Percentiles rank a stretch among this genome's conserved stretches.
Evolutionary conservation across 35 echinoderm and acorn worm species (phyloP).

Genomic region (Apostichopus japonicus): DNA sequence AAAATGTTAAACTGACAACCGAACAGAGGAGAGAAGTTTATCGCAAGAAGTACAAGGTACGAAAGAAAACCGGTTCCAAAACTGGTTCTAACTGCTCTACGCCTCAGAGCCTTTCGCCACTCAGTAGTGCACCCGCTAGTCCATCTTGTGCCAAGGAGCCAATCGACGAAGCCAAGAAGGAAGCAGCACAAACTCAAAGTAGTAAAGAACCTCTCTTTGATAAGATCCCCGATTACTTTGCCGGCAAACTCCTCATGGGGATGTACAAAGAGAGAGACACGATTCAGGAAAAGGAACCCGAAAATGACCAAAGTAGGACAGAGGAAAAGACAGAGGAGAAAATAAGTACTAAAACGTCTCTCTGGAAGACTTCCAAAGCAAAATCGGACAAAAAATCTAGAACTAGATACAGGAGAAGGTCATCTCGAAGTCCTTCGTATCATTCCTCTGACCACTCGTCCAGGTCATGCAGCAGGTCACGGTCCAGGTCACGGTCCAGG

Average conservation of each 20-base stretch:
- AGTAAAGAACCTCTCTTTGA: constrained; percentile 45
- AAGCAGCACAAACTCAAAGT: background rate
- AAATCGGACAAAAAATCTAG: background rate
- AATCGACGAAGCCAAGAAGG: background rate
- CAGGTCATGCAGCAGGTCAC: constrained; percentile 12
- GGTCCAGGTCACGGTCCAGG: constrained; percentile 51
- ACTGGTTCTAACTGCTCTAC: constrained; percentile 37
- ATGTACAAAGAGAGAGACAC: constrained; percentile 35
- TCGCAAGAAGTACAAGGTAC: constrained; percentile 45
- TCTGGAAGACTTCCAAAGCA: constrained; percentile 5
- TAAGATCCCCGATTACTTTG: constrained; percentile 69
- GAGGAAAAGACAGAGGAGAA: background rate
- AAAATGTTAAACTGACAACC: background rate
- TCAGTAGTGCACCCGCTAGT: constrained; percentile 50
- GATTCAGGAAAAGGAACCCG: background rate
- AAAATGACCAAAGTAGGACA: background rate
- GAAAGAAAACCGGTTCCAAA: constrained; percentile 54
- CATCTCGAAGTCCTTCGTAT: constrained; percentile 22
- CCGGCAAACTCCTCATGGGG: constrained; percentile 46
- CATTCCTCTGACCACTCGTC: constrained; percentile 12
- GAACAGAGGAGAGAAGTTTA: constrained; percentile 43
- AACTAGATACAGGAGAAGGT: constrained; percentile 20
- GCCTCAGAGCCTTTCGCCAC: constrained; percentile 28
- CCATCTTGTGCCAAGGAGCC: constrained; percentile 18
- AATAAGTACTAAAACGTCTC: background rate